Evolutionary conservation across 2,113 vertebrate species (phyloP).

Genomic region (Tylochromis polylepis): DNA sequence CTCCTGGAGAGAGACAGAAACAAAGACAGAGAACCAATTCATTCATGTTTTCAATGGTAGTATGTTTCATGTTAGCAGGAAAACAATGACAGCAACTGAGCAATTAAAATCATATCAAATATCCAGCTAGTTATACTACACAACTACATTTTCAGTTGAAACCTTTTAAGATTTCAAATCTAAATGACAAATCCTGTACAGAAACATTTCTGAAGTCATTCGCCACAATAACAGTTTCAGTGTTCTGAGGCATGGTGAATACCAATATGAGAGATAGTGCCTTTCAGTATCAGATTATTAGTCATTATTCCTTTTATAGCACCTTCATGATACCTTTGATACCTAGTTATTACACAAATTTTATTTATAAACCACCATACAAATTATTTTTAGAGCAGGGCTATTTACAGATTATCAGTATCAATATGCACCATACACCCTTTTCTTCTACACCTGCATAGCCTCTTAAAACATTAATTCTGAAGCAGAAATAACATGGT

Average conservation of each 20-base stretch:
- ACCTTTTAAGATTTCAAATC: neutral
- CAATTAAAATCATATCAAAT: neutral
- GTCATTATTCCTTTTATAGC: neutral
- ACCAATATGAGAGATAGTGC: neutral
- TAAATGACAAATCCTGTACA: neutral
- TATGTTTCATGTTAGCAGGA: neutral
- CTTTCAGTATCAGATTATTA: neutral
- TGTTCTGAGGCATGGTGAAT: neutral
- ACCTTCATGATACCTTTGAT: neutral
- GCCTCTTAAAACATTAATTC: neutral
- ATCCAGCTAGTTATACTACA: neutral
- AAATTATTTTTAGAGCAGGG: neutral
- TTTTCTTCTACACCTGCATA: neutral
- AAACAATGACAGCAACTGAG: neutral
- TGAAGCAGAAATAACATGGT: neutral
- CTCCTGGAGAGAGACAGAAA: constrained; percentile 69
- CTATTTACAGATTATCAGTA: neutral
- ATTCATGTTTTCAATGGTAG: neutral
- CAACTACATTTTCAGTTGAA: neutral
- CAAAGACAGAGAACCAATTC: neutral
- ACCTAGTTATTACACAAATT: neutral
- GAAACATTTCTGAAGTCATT: neutral
- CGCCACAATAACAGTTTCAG: neutral
- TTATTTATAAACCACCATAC: neutral
- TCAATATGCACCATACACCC: neutral